Base-by-base conservation (phyloP, 2,113 vertebrate species). In the Crypturellus undulatus region DNA sequence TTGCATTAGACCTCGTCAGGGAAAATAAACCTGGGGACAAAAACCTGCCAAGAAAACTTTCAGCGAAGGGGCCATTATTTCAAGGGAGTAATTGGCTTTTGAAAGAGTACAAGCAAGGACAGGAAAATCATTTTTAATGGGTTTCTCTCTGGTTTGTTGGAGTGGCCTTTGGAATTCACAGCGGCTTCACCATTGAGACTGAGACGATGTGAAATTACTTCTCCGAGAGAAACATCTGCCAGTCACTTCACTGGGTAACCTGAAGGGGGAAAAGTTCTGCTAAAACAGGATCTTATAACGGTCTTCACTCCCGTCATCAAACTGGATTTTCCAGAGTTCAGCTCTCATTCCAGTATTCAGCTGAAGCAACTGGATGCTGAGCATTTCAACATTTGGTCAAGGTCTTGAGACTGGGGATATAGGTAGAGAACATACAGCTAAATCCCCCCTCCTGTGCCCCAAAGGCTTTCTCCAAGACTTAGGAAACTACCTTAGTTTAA, bases 391-490 rank as follows among this genome's bases (percentile, higher is more conserved):
- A 0, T 45, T 82, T 42, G 21, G 80, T 86, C 67, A 65, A 72
- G 73, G 56, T 73, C 87, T 88, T 90, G 45, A 42, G 70, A 79
- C 2, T 84, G 83, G 70, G 62, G 65, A 89, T 43, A 84, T 9
- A 69, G 83, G 73, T 76, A 93, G 43, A 86, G 60, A 90, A 92
- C 20, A 26, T 9, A 24, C 83, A 52, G 77, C 83, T 81, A 93
- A 96, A 90, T 90, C n/a, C 22, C 52, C 30, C 9, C 65, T 95
- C 94, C 54, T 17, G 14, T 30, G 10, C 32, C n/a, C 21, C 85
- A 83, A 93, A 96, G 65, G 76, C 47, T 94, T 95, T 97, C 88
- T 92, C 64, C 90, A 90, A 95, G 93, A 93, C 72, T 76, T 91
- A 64, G 92, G 40, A 96, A 93, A 77, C 21, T 17, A 49, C 36